Base-by-base conservation (phyloP, 2,888 invertebrate species). In the Dynastes hyllus region DNA sequence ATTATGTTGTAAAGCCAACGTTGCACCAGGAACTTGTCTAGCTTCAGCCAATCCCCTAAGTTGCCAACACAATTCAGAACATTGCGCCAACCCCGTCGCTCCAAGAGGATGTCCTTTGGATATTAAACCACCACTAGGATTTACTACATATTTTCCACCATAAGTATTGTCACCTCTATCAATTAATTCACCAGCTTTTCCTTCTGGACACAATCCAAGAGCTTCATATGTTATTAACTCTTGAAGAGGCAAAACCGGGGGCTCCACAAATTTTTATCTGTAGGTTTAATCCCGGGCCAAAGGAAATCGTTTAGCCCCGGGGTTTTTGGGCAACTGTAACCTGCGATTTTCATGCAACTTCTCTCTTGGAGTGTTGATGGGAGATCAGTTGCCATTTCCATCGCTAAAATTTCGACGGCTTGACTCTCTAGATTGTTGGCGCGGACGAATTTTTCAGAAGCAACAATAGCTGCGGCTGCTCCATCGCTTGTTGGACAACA, bases 401-500 rank as follows among this genome's bases (percentile, higher is more conserved):
- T 97, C 37, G 96, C 98, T 76, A 98, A 89, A 83, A 99, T 98
- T 90, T 99, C 98, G 0, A 99, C 95, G n/a, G 99, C 99, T 87
- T 95, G 94, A 0, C 90, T 89, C 87, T 97, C 94, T 13, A 99
- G 91, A 3, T 95, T 94, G 86, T 97, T 95, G 45, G 92, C 91
- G 79, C 92, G 92, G 1, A 99, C 97, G 88, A 98, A 99, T 13
- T 94, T 93, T 89, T 99, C 98, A 9, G 96, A 97, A 81, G 95
- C 98, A 61, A 99, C 85, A 80, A 99, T 92, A 0, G 95, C 98
- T 32, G 98, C 98, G 32, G 97, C 99, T 0, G 97, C 93, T 13
- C 99, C 99, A 89, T 99, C 98, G 67, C 98, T 98, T 0, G 99
- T 99, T 0, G 99, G 99, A 87, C 98, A 98, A 88, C 99, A 99